These are phyloP conservation scores for Calyptomena viridis DNA, from an alignment of 2,113 vertebrate species.

Conservation along the genomic window DNA sequence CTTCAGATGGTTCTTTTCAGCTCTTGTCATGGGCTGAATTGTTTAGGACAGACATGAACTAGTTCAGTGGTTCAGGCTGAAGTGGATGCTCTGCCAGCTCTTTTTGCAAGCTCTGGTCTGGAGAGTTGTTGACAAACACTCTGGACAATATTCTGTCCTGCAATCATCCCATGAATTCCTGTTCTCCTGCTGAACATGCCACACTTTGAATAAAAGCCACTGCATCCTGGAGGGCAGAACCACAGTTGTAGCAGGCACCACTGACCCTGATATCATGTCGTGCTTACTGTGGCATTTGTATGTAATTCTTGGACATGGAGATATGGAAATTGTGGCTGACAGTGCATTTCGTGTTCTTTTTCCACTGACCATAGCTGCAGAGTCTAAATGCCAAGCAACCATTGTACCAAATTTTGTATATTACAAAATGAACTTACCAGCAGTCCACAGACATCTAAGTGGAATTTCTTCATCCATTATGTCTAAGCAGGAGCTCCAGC, in stretches of 20 bases:
- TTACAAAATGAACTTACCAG: neutral
- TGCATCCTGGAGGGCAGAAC: neutral
- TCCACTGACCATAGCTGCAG: neutral
- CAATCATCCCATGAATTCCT: neutral
- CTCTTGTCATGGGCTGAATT: neutral
- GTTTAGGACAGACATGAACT: neutral
- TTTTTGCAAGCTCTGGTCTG: neutral
- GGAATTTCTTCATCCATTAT: neutral
- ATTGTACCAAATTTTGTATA: neutral
- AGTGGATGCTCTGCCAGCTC: neutral
- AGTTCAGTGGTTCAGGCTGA: conserved; percentile 10
- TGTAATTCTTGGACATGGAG: neutral
- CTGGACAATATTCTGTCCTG: neutral
- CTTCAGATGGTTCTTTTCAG: neutral
- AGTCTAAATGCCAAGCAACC: neutral
- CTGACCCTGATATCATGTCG: neutral
- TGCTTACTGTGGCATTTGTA: neutral
- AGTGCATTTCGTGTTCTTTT: neutral
- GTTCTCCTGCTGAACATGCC: neutral
- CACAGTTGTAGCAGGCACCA: neutral
- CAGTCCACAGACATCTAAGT: neutral
- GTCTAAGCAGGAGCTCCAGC: neutral
- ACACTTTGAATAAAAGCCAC: neutral
- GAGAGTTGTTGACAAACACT: neutral
- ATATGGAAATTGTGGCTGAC: neutral